Percentiles rank a stretch among this genome's conserved stretches.
Evolutionary conservation across 2,888 invertebrate species (phyloP).

Genomic region (Zygaena filipendulae): DNA sequence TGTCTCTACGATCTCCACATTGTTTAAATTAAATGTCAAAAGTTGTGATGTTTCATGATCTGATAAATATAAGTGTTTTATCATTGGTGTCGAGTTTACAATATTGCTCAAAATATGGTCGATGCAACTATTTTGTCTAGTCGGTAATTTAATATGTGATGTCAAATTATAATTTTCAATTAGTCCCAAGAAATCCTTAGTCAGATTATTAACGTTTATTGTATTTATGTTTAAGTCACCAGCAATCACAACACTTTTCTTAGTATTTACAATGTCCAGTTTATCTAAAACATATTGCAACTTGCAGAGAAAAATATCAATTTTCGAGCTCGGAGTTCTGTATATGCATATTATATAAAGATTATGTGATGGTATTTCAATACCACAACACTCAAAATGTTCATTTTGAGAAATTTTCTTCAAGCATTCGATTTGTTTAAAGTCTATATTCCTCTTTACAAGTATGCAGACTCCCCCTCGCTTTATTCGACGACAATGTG

Average conservation of each 20-base stretch:
- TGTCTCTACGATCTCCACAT: not conserved
- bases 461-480: slow-evolving; percentile 8
- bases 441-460: slow-evolving; percentile 2
- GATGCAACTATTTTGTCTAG: slow-evolving; percentile 4
- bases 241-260: slow-evolving; percentile 5
- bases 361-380: slow-evolving; percentile 6
- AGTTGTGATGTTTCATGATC: slow-evolving; percentile 9
- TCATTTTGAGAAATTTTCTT: not conserved
- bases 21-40: slow-evolving; percentile 4
- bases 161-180: slow-evolving; percentile 4
- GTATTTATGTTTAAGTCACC: slow-evolving; percentile 9
- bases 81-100: slow-evolving; percentile 1
- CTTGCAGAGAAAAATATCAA: no score
- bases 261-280: slow-evolving; percentile 1
- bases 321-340: slow-evolving; percentile 8
- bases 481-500: slow-evolving; percentile 4
- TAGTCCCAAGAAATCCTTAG: slow-evolving; percentile 4
- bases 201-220: slow-evolving; percentile 5
- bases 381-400: slow-evolving; percentile 6
- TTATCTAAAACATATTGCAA: slow-evolving; percentile 7
- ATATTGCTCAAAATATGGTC: slow-evolving; percentile 9
- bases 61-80: slow-evolving; percentile 6
- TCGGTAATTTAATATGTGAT: slow-evolving; percentile 6
- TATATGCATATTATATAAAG: slow-evolving; percentile 9
- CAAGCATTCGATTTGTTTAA: not conserved